Evolutionary conservation across 1,140 invertebrate species (phyloP), one percentile per base, ranked within the genome.

Genomic region (Platyscapa corneri): DNA sequence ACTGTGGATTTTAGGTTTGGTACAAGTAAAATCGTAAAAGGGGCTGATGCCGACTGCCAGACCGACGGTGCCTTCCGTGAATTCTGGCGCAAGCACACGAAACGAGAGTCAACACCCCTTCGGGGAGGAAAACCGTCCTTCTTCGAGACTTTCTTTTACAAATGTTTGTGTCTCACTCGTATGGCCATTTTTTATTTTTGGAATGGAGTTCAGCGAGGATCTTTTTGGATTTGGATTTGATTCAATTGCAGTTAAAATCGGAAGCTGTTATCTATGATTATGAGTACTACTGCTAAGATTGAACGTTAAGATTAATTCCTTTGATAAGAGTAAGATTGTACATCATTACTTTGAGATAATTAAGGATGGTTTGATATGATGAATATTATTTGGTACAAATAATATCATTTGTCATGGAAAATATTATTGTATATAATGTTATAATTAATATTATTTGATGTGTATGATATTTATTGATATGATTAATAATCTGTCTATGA

Each of bases 11-110:
- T 34, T 34, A 2, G 56, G 56, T 27, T 34, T 30, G 64, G 30
- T 34, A 30, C 64, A 16, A 67, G 32, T 34, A 88, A 88, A 90
- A 90, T 92, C 91, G 89, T 92, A 92, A 92, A 91, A 90, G 83
- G 88, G 86, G 85, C 84, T 77, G 70, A n/a, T 53, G 46, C 20
- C n/a, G 46, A 76, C 10, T 32, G 0, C 46, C n/a, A 7, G n/a
- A 77, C 70, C 42, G 16, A 12, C 78, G 53, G 37, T 60, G 72
- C 87, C 87, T 88, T 89, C 85, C 84, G 84, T 87, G 89, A 83
- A 88, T 90, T 88, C 89, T 89, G 87, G 88, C 89, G 49, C 32
- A 30, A 70, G 37, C 27, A 18, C 37, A n/a, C 46, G 23, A 32
- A 84, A 70, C 3, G 77, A 74, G 83, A 80, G 27, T 64, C 27